Base-by-base conservation (phyloP, 2,888 invertebrate species). In the Eurytoma adleriae region DNA sequence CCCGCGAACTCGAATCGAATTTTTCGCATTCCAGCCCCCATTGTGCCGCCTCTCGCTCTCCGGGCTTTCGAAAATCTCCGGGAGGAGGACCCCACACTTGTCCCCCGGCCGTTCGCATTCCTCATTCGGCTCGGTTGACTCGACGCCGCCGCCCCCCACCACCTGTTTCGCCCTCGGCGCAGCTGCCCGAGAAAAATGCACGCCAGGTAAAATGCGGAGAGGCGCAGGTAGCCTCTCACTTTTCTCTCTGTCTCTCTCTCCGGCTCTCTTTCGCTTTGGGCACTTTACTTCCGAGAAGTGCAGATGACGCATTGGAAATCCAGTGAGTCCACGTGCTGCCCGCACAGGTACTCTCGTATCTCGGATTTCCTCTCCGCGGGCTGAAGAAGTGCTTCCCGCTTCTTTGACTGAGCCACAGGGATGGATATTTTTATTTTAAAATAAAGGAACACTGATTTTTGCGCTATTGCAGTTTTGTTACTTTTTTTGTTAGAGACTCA, bases 71-170 rank as follows among this genome's bases (percentile, higher is more conserved):
- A 40, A 40, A 40, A 40, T 40, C 40, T 40, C 40, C 40, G 40
- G 40, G 5, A 40, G 40, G 7, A 40, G 40, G 40, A 40, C 5
- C 40, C 40, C 40, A 75, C 54, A 59, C 68, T 48, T 59, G n/a
- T 40, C 30, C 30, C 7, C 20, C 67, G 54, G 13, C 40, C 10
- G 5, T 30, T 30, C 18, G 18, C 40, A 64, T 64, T 64, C 64
- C 64, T 30, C 40, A 64, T 64, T 64, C 30, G n/a, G 18, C 64
- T 30, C 64, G n/a, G 64, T n/a, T 64, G 64, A 48, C 64, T 40
- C 64, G 5, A 24, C 7, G 30, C 62, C 54, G n/a, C 13, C 62
- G 48, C 64, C n/a, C 40, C 64, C 40, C 64, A 64, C 40, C 64
- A 64, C 64, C 64, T 64, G 40, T 64, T 64, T 40, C 64, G 30